Evolutionary conservation across 2,888 invertebrate species (phyloP).

Genomic region (Brenthis hecate): DNA sequence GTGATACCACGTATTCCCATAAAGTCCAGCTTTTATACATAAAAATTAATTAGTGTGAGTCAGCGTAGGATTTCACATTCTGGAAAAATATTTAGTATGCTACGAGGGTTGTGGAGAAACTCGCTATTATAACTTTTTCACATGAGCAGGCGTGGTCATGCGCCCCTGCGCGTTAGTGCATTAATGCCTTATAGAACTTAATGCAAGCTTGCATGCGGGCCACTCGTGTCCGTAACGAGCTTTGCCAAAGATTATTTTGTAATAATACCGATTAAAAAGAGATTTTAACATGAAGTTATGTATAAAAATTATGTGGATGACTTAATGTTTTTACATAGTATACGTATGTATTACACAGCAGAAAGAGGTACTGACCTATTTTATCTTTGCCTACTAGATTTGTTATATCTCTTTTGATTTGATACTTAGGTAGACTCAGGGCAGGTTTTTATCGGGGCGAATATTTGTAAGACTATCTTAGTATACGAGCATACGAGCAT

Average conservation of each 20-base stretch:
- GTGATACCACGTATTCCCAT: conserved; percentile 36
- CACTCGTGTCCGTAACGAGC: conserved; percentile 57
- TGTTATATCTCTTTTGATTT: no score
- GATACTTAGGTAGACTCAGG: no score
- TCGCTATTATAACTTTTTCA: conserved; percentile 41
- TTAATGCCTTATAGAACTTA: conserved; percentile 72
- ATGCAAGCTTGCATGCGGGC: conserved; percentile 67
- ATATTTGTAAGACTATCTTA: no score
- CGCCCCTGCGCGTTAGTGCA: conserved; percentile 62
- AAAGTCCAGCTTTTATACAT: conserved; percentile 39
- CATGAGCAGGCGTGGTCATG: conserved; percentile 53
- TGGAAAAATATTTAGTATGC: conserved; percentile 40
- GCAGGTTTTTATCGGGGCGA: no score
- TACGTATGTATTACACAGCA: no score
- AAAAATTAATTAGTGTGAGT: conserved; percentile 55
- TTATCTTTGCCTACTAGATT: no score
- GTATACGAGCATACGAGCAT: no score
- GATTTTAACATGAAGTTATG: background rate
- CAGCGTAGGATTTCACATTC: conserved; percentile 45
- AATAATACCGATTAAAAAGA: conserved; percentile 17
- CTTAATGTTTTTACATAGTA: no score
- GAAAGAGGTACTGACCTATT: no score
- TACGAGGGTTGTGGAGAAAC: conserved; percentile 43
- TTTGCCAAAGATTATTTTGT: conserved; percentile 47
- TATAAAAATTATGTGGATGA: background rate